Conservation (phyloP, 1,140 invertebrate genomes). For the Kradibia gibbosae region DNA sequence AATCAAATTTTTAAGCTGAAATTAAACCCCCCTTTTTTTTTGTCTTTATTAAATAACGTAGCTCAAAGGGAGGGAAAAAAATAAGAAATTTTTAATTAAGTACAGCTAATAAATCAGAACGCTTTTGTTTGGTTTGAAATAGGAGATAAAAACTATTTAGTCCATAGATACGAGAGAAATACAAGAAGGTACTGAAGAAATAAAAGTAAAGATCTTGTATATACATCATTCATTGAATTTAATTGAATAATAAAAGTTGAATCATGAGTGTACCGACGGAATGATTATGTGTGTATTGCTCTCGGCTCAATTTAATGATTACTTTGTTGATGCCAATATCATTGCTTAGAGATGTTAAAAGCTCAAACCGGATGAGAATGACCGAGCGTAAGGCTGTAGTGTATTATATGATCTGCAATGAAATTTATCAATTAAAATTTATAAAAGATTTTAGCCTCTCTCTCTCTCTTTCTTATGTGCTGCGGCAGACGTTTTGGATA, state of each 20-base stretch:
- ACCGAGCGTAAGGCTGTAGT: not conserved
- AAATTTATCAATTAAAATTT: constrained; percentile 20
- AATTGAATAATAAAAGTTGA: constrained; percentile 67
- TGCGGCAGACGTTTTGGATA: too few species aligned
- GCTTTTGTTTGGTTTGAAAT: too few species aligned
- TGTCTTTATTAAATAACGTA: too few species aligned
- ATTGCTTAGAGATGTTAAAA: constrained; percentile 52
- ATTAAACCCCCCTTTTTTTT: too few species aligned
- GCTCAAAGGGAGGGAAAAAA: too few species aligned
- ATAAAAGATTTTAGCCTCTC: not conserved
- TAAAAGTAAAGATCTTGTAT: constrained; percentile 54
- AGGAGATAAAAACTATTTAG: too few species aligned
- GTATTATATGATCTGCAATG: not conserved
- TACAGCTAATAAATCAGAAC: too few species aligned
- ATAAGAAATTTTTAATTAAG: too few species aligned
- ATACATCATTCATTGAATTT: constrained; percentile 59
- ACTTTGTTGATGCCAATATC: constrained; percentile 67
- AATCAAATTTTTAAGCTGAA: too few species aligned
- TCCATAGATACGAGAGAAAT: not conserved
- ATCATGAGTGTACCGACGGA: constrained; percentile 62
- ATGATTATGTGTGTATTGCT: constrained; percentile 65
- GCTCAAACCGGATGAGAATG: constrained; percentile 21
- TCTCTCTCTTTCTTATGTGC: too few species aligned
- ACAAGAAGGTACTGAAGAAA: constrained; percentile 7
- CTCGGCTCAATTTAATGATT: constrained; percentile 66